Conservation (phyloP, 2,888 invertebrate genomes). For the Chloroclysta siterata region DNA sequence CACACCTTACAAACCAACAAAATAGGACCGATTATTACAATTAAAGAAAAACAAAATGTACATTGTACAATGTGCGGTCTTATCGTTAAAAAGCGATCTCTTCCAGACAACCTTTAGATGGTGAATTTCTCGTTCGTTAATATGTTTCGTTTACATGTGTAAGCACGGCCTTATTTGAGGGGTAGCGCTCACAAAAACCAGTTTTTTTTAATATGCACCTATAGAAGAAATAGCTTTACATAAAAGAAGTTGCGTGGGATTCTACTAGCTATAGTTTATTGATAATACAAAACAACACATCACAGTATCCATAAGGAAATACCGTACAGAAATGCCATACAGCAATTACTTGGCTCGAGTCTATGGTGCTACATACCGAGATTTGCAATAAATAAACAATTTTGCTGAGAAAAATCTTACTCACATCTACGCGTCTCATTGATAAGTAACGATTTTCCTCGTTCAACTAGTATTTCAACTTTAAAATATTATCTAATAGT, state of each 20-base stretch:
- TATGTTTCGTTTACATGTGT: no score
- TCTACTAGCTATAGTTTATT: neutral
- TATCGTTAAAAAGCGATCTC: no score
- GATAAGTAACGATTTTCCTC: constrained; percentile 24
- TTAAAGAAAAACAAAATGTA: no score
- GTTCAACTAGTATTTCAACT: constrained; percentile 16
- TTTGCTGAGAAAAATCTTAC: constrained; percentile 21
- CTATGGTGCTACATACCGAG: neutral
- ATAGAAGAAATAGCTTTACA: neutral
- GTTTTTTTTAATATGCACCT: no score
- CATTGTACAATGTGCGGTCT: no score
- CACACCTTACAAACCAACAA: no score
- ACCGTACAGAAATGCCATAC: constrained; percentile 1
- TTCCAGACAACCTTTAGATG: no score
- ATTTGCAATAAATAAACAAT: neutral
- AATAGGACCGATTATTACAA: no score
- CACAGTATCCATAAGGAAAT: constrained; percentile 21
- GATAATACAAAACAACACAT: constrained; percentile 1
- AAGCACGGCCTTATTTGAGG: no score
- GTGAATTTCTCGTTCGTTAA: no score
- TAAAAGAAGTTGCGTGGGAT: neutral
- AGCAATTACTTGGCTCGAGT: constrained; percentile 11
- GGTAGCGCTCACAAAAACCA: no score
- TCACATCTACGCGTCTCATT: constrained; percentile 11
- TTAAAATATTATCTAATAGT: neutral